phyloP scores from a whole-genome alignment of 2,113 vertebrate genomes.

The Amazona vittata region DNA sequence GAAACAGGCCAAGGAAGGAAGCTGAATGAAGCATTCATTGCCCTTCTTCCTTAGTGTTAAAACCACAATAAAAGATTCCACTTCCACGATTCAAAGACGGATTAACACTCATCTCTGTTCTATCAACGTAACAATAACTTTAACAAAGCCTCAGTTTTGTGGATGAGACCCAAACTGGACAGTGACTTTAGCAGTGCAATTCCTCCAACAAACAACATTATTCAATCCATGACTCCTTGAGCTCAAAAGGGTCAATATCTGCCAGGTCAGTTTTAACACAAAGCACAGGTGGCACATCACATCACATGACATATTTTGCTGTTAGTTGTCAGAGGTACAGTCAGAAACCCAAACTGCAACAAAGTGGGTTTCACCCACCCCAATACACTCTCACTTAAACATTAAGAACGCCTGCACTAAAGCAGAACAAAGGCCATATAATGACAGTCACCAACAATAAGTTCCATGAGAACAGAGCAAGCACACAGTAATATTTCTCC shows the following conservation, averaged over 20 bases:
- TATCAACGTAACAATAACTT: not conserved
- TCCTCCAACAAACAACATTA: not conserved
- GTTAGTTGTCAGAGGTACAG: not conserved
- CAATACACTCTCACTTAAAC: not conserved
- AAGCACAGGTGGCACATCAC: not conserved
- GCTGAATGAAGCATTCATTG: not conserved
- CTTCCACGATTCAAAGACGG: not conserved
- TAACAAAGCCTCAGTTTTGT: not conserved
- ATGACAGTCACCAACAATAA: not conserved
- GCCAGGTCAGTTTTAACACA: not conserved
- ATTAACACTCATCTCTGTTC: not conserved
- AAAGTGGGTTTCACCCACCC: not conserved
- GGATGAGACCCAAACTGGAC: not conserved
- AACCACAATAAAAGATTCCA: not conserved
- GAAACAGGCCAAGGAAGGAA: not conserved
- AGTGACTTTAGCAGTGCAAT: not conserved
- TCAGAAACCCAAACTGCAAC: not conserved
- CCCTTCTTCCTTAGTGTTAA: not conserved
- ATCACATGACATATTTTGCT: not conserved
- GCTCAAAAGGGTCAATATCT: not conserved
- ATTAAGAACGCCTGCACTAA: not conserved
- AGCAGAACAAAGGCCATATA: not conserved
- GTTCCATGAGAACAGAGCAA: not conserved
- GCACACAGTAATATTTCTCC: not conserved
- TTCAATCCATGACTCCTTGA: not conserved